Evolutionary conservation across 2,888 invertebrate species (phyloP).

Genomic region (Oxycera nigricornis): DNA sequence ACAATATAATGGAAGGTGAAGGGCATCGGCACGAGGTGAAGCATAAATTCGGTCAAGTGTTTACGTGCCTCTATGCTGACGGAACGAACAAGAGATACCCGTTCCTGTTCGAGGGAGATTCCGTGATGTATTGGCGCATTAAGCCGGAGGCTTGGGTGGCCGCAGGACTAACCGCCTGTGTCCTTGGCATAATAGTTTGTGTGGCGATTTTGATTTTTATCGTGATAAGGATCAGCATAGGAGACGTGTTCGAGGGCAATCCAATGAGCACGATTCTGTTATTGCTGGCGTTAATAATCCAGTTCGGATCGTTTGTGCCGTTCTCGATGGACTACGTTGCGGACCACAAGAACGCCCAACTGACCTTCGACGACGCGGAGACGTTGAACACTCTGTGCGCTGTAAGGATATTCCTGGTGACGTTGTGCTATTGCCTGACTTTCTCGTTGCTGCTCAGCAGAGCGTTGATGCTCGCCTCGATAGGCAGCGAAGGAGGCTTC

Average conservation of each 20-base stretch:
- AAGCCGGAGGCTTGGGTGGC: constrained; percentile 67
- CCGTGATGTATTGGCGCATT: constrained; percentile 61
- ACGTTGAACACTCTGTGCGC: constrained; percentile 64
- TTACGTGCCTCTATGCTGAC: constrained; percentile 59
- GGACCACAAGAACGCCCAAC: constrained; percentile 58
- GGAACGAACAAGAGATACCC: constrained; percentile 58
- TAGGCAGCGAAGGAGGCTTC: constrained; percentile 71
- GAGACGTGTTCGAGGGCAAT: constrained; percentile 73
- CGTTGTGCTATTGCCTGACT: constrained; percentile 68
- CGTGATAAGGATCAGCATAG: constrained; percentile 68
- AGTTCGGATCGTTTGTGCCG: constrained; percentile 64
- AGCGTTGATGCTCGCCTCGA: constrained; percentile 71
- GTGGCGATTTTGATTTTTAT: constrained; percentile 72
- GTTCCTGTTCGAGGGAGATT: constrained; percentile 59
- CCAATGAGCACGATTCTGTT: constrained; percentile 65
- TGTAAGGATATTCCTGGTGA: constrained; percentile 66
- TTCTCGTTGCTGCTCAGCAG: constrained; percentile 72
- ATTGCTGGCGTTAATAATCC: constrained; percentile 62
- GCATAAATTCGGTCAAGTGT: constrained; percentile 60
- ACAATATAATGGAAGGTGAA: constrained; percentile 55
- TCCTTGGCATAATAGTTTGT: constrained; percentile 70
- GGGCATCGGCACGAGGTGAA: constrained; percentile 58
- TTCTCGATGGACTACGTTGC: constrained; percentile 64
- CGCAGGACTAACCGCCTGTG: constrained; percentile 71
- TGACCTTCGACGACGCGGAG: constrained; percentile 59